These are phyloP conservation scores for Avahi laniger DNA, from an alignment of 2,797 vertebrate species.

Conservation along the genomic window DNA sequence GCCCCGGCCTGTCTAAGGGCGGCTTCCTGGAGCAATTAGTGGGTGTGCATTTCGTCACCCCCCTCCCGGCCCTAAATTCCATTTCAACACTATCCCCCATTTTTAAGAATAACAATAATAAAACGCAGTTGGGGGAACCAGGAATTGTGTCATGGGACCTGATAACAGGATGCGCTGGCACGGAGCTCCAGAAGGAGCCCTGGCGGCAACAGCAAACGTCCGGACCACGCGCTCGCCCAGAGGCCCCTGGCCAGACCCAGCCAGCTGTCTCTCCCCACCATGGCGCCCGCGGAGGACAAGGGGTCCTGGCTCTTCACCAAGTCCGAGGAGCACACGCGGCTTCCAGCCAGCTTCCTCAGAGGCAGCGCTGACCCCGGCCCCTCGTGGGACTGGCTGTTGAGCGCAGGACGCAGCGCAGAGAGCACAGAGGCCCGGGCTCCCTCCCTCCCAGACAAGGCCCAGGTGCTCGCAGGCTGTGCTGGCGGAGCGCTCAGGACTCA, in stretches of 20 bases:
- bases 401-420: no score
- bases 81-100: constrained; percentile 54
- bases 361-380: not conserved
- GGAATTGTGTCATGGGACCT: constrained; percentile 73
- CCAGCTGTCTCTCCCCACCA: rapidly evolving
- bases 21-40: constrained; percentile 78
- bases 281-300: not conserved
- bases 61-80: constrained; percentile 9
- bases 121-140: constrained; percentile 54
- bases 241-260: not conserved
- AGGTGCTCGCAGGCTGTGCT: not conserved
- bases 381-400: not conserved
- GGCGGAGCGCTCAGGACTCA: not conserved
- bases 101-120: constrained; percentile 72
- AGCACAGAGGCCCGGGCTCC: not conserved
- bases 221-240: not conserved
- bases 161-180: not conserved
- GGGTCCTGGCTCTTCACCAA: not conserved
- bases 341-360: not conserved
- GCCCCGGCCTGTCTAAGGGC: constrained; percentile 70
- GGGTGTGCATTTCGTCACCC: constrained; percentile 13
- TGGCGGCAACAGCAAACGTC: not conserved
- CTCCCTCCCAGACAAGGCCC: not conserved
- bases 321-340: not conserved
- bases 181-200: not conserved